Conservation (phyloP, 2,888 invertebrate species). For the Cerastoderma edule region DNA sequence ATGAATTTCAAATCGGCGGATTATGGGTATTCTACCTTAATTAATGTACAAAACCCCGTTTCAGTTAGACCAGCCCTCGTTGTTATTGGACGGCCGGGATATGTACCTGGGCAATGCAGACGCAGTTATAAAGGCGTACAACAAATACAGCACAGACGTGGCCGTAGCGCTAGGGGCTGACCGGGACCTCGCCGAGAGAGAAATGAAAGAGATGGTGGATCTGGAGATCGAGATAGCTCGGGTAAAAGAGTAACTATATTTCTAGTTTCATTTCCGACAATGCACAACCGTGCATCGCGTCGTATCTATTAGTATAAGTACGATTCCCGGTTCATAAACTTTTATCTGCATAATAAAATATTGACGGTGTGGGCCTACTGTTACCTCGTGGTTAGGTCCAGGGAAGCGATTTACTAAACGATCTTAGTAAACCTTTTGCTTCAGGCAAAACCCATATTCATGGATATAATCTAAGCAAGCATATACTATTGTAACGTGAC, state of each 20-base stretch:
- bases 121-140: slow-evolving; percentile 38
- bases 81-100: slow-evolving; percentile 54
- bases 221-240: slow-evolving; percentile 49
- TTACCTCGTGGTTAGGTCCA: too few relatives aligned
- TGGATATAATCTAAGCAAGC: too few relatives aligned
- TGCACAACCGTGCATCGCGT: background rate
- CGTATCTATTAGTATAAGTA: background rate
- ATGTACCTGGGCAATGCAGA: slow-evolving; percentile 43
- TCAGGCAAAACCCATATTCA: too few relatives aligned
- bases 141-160: slow-evolving; percentile 43
- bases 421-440: too few relatives aligned
- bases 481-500: too few relatives aligned
- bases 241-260: slow-evolving; percentile 29
- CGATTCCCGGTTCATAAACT: too few relatives aligned
- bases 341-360: too few relatives aligned
- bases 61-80: slow-evolving; percentile 61
- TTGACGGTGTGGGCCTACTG: too few relatives aligned
- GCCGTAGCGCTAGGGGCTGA: slow-evolving; percentile 43
- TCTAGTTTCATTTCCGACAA: background rate
- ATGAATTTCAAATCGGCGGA: too few relatives aligned
- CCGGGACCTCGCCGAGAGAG: slow-evolving; percentile 32
- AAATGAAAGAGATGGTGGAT: slow-evolving; percentile 55
- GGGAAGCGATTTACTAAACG: too few relatives aligned
- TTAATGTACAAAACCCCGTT: background rate
- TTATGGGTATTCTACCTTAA: background rate